Conservation (phyloP, 2,888 invertebrate genomes). For the Acanthoscelides obtectus region DNA sequence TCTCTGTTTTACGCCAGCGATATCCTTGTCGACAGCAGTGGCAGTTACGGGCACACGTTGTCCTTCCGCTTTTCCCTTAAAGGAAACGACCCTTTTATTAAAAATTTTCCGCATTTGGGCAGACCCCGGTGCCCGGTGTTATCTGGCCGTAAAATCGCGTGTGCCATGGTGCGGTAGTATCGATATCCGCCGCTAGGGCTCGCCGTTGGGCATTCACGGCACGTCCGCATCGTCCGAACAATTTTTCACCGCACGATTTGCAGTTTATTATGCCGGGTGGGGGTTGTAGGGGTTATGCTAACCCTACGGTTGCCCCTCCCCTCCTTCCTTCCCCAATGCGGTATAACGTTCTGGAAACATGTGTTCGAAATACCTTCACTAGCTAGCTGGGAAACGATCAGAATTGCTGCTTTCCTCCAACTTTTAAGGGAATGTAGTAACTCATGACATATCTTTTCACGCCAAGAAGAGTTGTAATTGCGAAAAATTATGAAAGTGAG, state of each 20-base stretch:
- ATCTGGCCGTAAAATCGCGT: not conserved
- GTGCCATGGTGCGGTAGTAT: not conserved
- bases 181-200: not conserved
- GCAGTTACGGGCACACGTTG: not conserved
- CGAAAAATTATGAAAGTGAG: too few species aligned
- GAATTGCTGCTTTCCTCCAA: too few species aligned
- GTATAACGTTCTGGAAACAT: too few species aligned
- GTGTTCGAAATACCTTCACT: too few species aligned
- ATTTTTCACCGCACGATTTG: slow-evolving; percentile 49
- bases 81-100: not conserved
- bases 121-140: not conserved
- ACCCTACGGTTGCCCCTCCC: too few species aligned
- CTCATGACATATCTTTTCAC: too few species aligned
- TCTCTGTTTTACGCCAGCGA: too few species aligned
- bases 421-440: too few species aligned
- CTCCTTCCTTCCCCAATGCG: too few species aligned
- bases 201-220: slow-evolving; percentile 23
- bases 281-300: not conserved
- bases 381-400: too few species aligned
- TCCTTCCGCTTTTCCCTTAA: not conserved
- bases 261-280: slow-evolving; percentile 43
- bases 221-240: slow-evolving; percentile 41
- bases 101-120: not conserved
- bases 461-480: too few species aligned
- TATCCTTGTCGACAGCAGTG: not conserved